Evolutionary conservation across 1,140 invertebrate genomes (phyloP).

Genomic region (Heliconius nattereri): DNA sequence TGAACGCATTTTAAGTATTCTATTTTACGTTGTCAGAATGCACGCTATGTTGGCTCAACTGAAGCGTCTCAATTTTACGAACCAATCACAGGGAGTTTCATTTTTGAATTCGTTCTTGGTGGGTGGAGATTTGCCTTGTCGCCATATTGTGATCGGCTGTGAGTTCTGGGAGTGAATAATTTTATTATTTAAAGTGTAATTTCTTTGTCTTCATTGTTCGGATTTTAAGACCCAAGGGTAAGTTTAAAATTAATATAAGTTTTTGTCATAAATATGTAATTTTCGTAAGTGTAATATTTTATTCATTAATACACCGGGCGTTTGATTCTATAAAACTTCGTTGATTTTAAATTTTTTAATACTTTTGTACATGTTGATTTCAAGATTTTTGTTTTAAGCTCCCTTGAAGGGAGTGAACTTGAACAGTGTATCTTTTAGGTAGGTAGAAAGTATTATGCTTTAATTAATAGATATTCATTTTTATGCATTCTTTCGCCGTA

Average conservation of each 20-base stretch:
- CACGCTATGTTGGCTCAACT: conserved; percentile 50
- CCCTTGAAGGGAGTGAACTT: no score
- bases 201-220: conserved; percentile 68
- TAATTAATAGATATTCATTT: neutral
- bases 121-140: conserved; percentile 76
- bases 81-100: conserved; percentile 70
- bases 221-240: conserved; percentile 70
- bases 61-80: conserved; percentile 63
- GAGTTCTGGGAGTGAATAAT: conserved; percentile 73
- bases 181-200: conserved; percentile 68
- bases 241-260: conserved; percentile 60
- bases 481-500: neutral
- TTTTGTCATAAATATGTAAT: conserved; percentile 60
- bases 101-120: conserved; percentile 75
- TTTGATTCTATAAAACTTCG: conserved; percentile 35
- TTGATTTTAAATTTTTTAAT: conserved; percentile 37
- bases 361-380: neutral
- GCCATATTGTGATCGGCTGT: conserved; percentile 79
- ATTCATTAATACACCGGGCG: conserved; percentile 33
- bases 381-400: neutral
- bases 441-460: neutral
- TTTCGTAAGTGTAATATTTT: conserved; percentile 8
- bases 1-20: conserved; percentile 19
- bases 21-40: conserved; percentile 16
- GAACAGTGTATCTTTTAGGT: neutral